Evolutionary conservation across 53 echinoderm and acorn worm species (phyloP), one percentile per base, ranked within the genome.

Genomic region (Glandiceps talaboti): DNA sequence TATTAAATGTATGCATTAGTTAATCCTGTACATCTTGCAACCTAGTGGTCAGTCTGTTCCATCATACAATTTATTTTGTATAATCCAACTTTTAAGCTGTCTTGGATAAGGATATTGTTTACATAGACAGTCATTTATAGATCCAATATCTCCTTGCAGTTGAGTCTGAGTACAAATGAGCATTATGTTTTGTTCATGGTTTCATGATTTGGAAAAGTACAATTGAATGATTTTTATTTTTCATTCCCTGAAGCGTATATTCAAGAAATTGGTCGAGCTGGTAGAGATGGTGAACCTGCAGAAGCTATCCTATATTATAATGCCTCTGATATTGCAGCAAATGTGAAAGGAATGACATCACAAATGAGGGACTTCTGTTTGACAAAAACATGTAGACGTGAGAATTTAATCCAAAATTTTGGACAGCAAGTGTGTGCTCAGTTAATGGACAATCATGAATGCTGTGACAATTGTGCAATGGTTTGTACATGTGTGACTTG

Each of bases 241-340:
- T 45, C 6, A 45, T 45, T 45, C 64, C 20, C 20, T 12, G 20
- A 6, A 45, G 64, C 64, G 6, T 45, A 45, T 45, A 20, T 45
- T 45, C 96, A 95, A 75, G 96, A 95, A 79, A 90, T 92, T 14
- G 96, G 96, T 1, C 80, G 96, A 75, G 96, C 96, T 26, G 96
- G 96, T 0, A 77, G 96, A 28, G 96, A 95, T 72, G 96, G 96
- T 64, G 90, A 86, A 0, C 85, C 85, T 1, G 96, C 96, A 0
- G 86, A 90, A 79, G 92, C 92, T 74, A 83, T 92, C 27, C 78
- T 95, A 64, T 95, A 85, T 76, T 95, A 92, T 85, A 86, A 45
- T 45, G 64, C 64, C 6, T 45, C 64, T 45, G 64, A 45, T 20
- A 45, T 45, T 45, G 64, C 64, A 45, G 6, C 64, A 6, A 45